Percentiles rank a stretch among this genome's conserved stretches.
phyloP scores from a whole-genome alignment of 2,113 vertebrate species.

The Buteo buteo region DNA sequence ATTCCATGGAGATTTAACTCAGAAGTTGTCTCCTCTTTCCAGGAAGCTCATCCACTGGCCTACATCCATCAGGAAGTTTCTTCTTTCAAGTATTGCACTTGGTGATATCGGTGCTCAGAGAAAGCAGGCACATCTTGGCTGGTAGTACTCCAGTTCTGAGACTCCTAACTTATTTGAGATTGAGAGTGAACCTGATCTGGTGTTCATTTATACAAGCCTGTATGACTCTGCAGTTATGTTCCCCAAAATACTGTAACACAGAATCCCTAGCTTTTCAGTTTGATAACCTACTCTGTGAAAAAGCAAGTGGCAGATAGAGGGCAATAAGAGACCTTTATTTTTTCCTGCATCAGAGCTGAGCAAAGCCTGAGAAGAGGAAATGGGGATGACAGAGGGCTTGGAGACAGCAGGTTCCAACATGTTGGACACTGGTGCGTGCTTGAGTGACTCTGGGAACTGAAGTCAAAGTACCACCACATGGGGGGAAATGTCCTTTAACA shows the following conservation, averaged over 20 bases:
- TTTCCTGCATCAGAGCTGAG: background rate
- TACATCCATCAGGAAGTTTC: background rate
- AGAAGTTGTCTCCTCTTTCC: background rate
- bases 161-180: background rate
- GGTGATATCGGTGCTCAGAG: background rate
- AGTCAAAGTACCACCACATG: background rate
- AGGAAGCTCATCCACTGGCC: background rate
- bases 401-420: background rate
- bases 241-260: rapidly evolving
- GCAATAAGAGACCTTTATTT: background rate
- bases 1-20: background rate
- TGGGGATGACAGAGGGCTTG: background rate
- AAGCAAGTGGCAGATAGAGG: background rate
- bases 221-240: background rate
- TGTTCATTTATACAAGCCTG: background rate
- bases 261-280: background rate
- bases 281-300: background rate
- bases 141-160: background rate
- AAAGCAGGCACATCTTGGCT: background rate
- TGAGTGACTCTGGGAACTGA: background rate
- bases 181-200: background rate
- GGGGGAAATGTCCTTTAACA: background rate
- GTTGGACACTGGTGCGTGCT: background rate
- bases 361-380: background rate
- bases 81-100: background rate